Conservation (phyloP, 2,113 vertebrate genomes). For the Parus major region DNA sequence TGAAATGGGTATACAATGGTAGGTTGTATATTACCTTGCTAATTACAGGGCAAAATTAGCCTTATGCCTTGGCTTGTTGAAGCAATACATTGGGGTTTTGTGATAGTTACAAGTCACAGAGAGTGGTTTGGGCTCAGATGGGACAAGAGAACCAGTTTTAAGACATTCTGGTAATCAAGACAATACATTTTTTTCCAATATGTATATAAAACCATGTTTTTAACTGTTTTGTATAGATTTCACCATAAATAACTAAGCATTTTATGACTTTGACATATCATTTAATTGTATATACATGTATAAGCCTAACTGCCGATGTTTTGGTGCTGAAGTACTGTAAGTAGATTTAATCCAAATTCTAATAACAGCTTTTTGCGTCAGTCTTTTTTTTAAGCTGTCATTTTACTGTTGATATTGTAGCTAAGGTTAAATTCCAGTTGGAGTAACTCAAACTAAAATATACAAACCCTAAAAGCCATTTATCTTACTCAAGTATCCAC, state of each 20-base stretch:
- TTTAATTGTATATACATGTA: conserved; percentile 72
- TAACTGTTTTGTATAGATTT: conserved; percentile 83
- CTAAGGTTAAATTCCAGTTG: conserved; percentile 49
- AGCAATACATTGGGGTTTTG: conserved; percentile 64
- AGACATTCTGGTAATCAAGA: conserved; percentile 69
- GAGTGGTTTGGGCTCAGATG: background rate
- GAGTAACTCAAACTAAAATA: conserved; percentile 48
- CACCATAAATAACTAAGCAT: conserved; percentile 79
- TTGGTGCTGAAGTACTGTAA: conserved; percentile 80
- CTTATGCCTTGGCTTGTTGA: conserved; percentile 67
- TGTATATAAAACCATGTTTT: conserved; percentile 79
- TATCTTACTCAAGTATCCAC: background rate
- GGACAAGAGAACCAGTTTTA: conserved; percentile 48
- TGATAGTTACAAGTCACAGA: conserved; percentile 46
- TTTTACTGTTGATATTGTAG: conserved; percentile 45
- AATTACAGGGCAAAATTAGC: conserved; percentile 10
- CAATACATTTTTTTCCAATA: conserved; percentile 44
- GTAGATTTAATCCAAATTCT: conserved; percentile 72
- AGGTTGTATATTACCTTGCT: background rate
- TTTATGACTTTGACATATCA: conserved; percentile 75
- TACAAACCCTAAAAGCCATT: background rate
- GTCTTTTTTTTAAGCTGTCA: conserved; percentile 61
- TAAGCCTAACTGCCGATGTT: conserved; percentile 74
- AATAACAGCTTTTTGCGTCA: conserved; percentile 70
- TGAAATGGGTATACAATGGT: conserved; percentile 10